Base-by-base conservation (phyloP, 2,113 vertebrate genomes). In the Paralichthys olivaceus region DNA sequence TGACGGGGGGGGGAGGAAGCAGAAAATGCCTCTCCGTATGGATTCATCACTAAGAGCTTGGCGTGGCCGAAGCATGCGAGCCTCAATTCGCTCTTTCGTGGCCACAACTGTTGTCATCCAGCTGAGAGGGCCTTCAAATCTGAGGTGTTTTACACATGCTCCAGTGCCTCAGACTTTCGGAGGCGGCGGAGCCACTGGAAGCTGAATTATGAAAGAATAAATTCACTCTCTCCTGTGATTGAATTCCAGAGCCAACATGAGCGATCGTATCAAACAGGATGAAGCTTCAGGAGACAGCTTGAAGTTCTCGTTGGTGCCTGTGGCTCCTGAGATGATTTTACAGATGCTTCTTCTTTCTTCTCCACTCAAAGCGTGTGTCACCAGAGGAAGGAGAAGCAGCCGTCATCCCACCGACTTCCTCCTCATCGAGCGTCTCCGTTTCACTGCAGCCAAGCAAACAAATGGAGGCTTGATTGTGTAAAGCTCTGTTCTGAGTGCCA, bases 1-100 rank as follows among this genome's bases (percentile, higher is more conserved):
- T 69, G 1, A 8, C 55, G 49, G 49, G 1, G 17, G 17, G 7
- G 61, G 40, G 65, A 45, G 67, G 43, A 69, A 80, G 72, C 55
- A 62, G 77, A 71, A 82, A 76, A 70, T 82, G 68, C 60, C 7
- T 75, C 7, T 76, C 79, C 84, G 84, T 89, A 86, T 85, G 84
- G 67, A 5, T 77, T 28, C 55, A 64, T 61, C 64, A 69, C 51
- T 75, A 53, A 72, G 43, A 49, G 61, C 22, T 17, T 64, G 76
- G 65, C 58, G 32, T 72, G 65, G 69, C 26, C 60, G 68, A 59
- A 59, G 29, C 53, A 57, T 25, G 5, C 32, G 32, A 34, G 32
- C 32, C 34, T 65, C 34, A 55, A 15, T n/a, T 45, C 43, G 15
- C 69, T 75, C 55, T 25, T 28, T 37, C 22, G 28, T 3, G n/a